Base-by-base conservation (phyloP, 2,797 vertebrate species). In the Lutra lutra region DNA sequence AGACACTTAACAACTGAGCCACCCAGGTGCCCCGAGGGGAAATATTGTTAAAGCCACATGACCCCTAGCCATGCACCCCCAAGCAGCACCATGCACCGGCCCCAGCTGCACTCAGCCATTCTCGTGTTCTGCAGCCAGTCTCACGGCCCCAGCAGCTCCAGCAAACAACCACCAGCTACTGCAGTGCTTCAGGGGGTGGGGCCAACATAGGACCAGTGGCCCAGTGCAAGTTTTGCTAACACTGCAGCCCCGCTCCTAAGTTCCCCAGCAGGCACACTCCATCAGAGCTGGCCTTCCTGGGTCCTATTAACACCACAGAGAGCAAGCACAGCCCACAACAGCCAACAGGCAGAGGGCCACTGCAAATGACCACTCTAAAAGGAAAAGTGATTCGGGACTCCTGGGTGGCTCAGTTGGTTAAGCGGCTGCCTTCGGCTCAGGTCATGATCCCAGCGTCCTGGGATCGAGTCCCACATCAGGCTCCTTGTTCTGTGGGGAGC, bases 211-310 rank as follows among this genome's bases (percentile, higher is more conserved):
- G 40, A 27, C 40, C 25, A 43, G 72, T 73, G 38, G 13, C 25
- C 40, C 25, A 43, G 13, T 3, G 21, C 40, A 73, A 43, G 27
- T 15, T 73, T 73, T 73, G 23, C 25, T 73, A 43, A 11, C 13
- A 73, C 25, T 15, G 40, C 3, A 14, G 35, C 7, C 25, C 25
- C 0, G 0, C 40, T 43, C 40, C 40, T 8, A 73, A 43, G 23
- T 73, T 73, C 72, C 72, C 72, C 23, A 73, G 72, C 13, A 43
- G 23, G 40, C 25, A 73, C 40, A 27, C 25, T 14, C 7, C 40
- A 40, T 73, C 40, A 73, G 38, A 73, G 72, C 7, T 73, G 72
- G 25, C 13, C 40, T 73, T 23, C 23, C 38, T 40, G 38, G 38
- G 38, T 73, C 23, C 70, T 27, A 73, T 13, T 43, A 43, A 43